phyloP scores from a whole-genome alignment of 1,140 invertebrate genomes.

The Uloborus diversus region DNA sequence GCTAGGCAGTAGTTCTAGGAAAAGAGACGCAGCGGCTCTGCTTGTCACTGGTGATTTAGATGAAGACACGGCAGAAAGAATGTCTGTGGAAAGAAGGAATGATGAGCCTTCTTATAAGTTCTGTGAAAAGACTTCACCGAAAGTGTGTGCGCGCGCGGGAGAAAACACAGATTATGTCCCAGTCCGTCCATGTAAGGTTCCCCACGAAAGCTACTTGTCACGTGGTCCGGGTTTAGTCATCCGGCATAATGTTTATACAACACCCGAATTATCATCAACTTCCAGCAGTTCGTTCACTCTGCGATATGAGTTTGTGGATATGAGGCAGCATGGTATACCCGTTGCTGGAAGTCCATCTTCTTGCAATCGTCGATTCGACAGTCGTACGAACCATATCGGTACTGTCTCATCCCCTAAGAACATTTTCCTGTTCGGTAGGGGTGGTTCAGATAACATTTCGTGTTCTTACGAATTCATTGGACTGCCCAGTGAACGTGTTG shows the following conservation, averaged over 20 bases:
- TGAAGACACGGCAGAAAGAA: background rate
- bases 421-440: constrained; percentile 59
- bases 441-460: constrained; percentile 57
- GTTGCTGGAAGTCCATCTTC: constrained; percentile 11
- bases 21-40: constrained; percentile 4
- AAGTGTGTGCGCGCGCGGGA: constrained; percentile 58
- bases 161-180: constrained; percentile 57
- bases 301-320: constrained; percentile 60
- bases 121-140: constrained; percentile 60
- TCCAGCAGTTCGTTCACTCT: constrained; percentile 48
- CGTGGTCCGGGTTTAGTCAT: constrained; percentile 57
- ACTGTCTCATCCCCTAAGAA: constrained; percentile 56
- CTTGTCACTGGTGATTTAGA: background rate
- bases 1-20: constrained; percentile 5
- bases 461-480: constrained; percentile 60
- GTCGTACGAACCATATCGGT: constrained; percentile 52
- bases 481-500: constrained; percentile 46
- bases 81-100: constrained; percentile 8
- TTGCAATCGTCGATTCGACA: constrained; percentile 58
- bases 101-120: constrained; percentile 52
- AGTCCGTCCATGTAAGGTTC: constrained; percentile 59
- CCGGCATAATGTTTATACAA: constrained; percentile 52
- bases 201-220: constrained; percentile 59
- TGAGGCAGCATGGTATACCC: constrained; percentile 54
- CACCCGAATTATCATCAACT: constrained; percentile 53